Evolutionary conservation across 1,140 invertebrate species (phyloP).

Genomic region (Megalonaias nervosa): DNA sequence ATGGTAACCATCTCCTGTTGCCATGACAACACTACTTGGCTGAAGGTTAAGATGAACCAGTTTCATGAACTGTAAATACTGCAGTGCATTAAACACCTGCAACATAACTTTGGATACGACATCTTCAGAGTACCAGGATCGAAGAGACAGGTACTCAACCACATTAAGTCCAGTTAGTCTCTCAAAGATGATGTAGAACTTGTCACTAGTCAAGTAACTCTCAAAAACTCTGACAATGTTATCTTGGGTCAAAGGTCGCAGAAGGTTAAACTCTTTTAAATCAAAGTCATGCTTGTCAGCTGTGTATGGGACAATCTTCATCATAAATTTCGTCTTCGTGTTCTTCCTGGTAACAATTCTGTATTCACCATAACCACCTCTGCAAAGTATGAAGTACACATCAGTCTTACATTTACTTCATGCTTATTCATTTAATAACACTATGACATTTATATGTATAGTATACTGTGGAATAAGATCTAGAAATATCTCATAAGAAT

Average conservation of each 20-base stretch:
- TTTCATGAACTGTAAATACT: slow-evolving; percentile 94
- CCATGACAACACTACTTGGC: slow-evolving; percentile 97
- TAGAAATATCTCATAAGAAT: background rate
- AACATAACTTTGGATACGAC: slow-evolving; percentile 87
- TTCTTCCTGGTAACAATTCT: slow-evolving; percentile 80
- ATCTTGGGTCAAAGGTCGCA: slow-evolving; percentile 87
- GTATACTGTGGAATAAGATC: background rate
- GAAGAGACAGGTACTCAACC: slow-evolving; percentile 87
- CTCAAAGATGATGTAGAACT: slow-evolving; percentile 83
- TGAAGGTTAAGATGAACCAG: slow-evolving; percentile 94
- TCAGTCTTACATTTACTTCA: background rate
- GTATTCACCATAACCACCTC: slow-evolving; percentile 88
- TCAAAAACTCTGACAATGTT: slow-evolving; percentile 83
- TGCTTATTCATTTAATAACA: background rate
- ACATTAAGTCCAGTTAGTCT: slow-evolving; percentile 94
- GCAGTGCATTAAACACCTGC: slow-evolving; percentile 75
- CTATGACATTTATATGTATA: background rate
- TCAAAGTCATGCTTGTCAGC: slow-evolving; percentile 25
- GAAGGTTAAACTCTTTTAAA: slow-evolving; percentile 83
- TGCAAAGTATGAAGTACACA: slow-evolving; percentile 59
- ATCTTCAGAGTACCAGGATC: slow-evolving; percentile 92
- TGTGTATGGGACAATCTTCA: slow-evolving; percentile 50
- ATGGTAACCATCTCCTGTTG: slow-evolving; percentile 83
- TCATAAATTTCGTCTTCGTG: slow-evolving; percentile 33
- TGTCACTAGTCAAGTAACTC: slow-evolving; percentile 56